Evolutionary conservation across 2,113 vertebrate species (phyloP).

Genomic region (Lanius ludovicianus): DNA sequence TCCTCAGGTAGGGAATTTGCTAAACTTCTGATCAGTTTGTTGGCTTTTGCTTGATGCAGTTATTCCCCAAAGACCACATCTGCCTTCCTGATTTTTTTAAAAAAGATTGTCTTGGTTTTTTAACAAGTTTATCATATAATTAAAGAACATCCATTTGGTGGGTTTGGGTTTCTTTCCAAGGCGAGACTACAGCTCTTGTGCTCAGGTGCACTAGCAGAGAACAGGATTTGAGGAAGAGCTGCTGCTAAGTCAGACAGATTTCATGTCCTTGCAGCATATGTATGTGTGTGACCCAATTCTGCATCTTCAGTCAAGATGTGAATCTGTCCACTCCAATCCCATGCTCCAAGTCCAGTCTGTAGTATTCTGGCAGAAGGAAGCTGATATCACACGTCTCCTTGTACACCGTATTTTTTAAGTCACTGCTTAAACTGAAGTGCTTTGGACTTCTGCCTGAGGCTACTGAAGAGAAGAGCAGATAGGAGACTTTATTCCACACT

Average conservation of each 20-base stretch:
- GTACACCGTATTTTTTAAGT: slow-evolving; percentile 13
- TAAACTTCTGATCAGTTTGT: neutral
- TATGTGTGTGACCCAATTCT: neutral
- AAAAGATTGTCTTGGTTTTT: neutral
- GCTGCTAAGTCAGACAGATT: neutral
- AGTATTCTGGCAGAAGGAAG: neutral
- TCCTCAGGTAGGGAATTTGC: neutral
- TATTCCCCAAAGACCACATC: neutral
- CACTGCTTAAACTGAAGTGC: neutral
- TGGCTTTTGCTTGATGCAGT: neutral
- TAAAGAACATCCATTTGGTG: neutral
- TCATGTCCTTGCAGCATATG: neutral
- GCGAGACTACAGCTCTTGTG: neutral
- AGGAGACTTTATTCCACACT: neutral
- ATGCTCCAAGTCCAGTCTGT: neutral
- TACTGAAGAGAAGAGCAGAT: slow-evolving; percentile 29
- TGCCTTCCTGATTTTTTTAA: neutral
- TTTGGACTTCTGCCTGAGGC: slow-evolving; percentile 24
- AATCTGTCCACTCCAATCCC: neutral
- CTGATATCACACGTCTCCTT: neutral
- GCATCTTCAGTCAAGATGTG: neutral
- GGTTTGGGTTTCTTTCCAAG: neutral
- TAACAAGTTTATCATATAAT: neutral
- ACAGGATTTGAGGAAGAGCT: neutral
- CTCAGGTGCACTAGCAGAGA: neutral